Base-by-base conservation (phyloP, 2,888 invertebrate genomes). In the Anthophora plumipes region DNA sequence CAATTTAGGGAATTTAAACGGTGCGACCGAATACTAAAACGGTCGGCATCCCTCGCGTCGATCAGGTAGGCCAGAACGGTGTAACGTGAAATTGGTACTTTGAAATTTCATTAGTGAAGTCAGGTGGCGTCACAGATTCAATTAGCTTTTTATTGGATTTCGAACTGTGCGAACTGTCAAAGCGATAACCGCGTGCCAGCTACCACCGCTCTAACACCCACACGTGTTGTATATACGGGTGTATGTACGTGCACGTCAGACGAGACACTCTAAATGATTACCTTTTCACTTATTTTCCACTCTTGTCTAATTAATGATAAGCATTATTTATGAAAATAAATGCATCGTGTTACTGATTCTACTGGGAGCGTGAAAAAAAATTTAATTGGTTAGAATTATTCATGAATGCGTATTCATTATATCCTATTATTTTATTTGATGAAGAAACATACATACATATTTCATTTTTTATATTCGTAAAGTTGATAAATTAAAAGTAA, bases 111-210 rank as follows among this genome's bases (percentile, higher is more conserved):
- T 93, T 93, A 93, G 92, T 89, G 90, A 92, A 92, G 93, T 92
- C 93, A 93, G 92, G 91, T 92, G 92, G 92, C 92, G 92, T 92
- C 92, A 92, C 93, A 91, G 92, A 93, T 93, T 93, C 92, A 93
- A 93, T 93, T 93, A 92, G 91, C 91, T 92, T 92, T 93, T 92
- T 93, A 93, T 93, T 92, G 92, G 91, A 92, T 92, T 92, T 90
- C 90, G 91, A 92, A 92, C 92, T 92, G 91, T 89, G 91, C 90
- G 91, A 92, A 92, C 90, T 92, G 92, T 91, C 92, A 92, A 92
- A 92, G 92, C 90, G 90, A 89, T 89, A 90, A 91, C 92, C 89
- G 82, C 90, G 71, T 66, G 78, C 54, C 76, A 74, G 64, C 66
- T 77, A 76, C 73, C 67, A 20, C 9, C 64, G 64, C 55, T 63